These are phyloP conservation scores for Gymnopithys bicolor DNA, from an alignment of 2,797 vertebrate species.

Conservation along the genomic window DNA sequence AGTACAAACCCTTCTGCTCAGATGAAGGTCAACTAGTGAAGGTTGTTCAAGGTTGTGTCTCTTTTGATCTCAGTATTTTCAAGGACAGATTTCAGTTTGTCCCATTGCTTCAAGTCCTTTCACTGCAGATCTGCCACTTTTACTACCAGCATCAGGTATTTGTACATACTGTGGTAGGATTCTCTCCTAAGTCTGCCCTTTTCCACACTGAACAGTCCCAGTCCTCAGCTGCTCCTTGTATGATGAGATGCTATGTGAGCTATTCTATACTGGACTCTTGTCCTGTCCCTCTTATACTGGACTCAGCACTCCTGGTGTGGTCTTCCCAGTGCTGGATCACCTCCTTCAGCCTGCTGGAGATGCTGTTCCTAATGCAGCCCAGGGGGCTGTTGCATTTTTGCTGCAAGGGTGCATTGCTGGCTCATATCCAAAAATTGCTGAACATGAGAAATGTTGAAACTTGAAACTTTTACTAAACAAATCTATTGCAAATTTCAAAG, in stretches of 20 bases:
- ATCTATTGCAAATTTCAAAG: not conserved
- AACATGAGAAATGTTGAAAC: not conserved
- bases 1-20: not conserved
- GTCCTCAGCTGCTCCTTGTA: not conserved
- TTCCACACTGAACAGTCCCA: not conserved
- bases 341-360: not conserved
- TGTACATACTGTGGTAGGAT: not conserved
- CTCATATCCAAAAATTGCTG: not conserved
- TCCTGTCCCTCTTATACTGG: not conserved
- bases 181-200: not conserved
- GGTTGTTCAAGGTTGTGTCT: not conserved
- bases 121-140: not conserved
- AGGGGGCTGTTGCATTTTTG: not conserved
- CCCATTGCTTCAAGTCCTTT: not conserved
- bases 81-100: not conserved
- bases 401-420: not conserved
- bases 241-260: not conserved
- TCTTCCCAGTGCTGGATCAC: not conserved
- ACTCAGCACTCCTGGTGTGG: not conserved
- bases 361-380: not conserved
- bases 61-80: not conserved
- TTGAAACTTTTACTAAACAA: not conserved
- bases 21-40: not conserved
- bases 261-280: not conserved
- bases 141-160: not conserved